Evolutionary conservation across 2,113 vertebrate genomes (phyloP).

Genomic region (Mobula hypostoma): DNA sequence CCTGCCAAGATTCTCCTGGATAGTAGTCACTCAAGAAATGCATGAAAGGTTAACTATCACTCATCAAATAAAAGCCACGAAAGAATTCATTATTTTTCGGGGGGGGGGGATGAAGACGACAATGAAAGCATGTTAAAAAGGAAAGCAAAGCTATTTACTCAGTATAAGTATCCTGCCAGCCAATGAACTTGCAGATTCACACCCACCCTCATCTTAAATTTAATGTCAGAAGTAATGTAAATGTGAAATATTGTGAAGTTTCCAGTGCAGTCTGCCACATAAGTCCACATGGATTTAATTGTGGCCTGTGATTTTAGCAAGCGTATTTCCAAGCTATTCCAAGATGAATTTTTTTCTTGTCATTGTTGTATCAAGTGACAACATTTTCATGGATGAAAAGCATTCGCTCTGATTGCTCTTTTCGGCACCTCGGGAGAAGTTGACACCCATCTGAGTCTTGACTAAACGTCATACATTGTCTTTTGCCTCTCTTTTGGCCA

Average conservation of each 20-base stretch:
- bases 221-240: constrained; percentile 19
- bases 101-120: background rate
- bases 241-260: background rate
- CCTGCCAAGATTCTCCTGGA: background rate
- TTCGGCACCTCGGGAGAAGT: no score
- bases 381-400: background rate
- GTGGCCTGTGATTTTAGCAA: background rate
- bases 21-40: background rate
- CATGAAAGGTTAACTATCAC: background rate
- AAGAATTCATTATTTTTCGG: background rate
- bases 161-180: background rate
- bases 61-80: no score
- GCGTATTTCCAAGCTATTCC: background rate
- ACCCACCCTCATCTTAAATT: no score
- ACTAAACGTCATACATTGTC: no score
- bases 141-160: background rate
- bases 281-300: constrained; percentile 5
- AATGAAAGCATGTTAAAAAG: background rate
- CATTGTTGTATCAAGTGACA: background rate
- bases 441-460: no score
- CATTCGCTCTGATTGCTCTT: no score
- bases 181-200: background rate
- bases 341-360: background rate
- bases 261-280: background rate
- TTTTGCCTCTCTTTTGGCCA: no score